Base-by-base conservation (phyloP, 2,113 vertebrate genomes). In the Lophotis ruficrista region DNA sequence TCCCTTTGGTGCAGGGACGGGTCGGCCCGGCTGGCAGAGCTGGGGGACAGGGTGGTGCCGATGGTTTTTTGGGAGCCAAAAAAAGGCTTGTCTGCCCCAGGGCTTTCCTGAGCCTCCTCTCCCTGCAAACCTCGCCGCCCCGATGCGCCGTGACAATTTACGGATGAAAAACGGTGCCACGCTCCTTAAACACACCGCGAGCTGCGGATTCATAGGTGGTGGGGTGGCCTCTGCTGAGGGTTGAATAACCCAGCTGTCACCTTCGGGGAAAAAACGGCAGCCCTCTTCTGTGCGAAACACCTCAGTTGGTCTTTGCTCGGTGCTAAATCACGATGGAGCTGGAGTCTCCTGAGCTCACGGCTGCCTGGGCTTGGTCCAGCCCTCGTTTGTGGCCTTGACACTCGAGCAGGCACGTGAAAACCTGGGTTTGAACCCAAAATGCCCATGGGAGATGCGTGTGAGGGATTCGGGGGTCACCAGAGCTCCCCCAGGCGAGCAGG, bases 361-460 rank as follows among this genome's bases (percentile, higher is more conserved):
- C 54, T 56, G 43, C 25, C 28, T 45, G 54, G 23, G 75, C 48
- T n/a, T 60, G 10, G 21, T 4, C 45, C 37, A 50, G 7, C 8
- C 45, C 35, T 84, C 0, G 0, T 37, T 85, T 48, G 12, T 14
- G 58, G 56, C 58, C 41, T 9, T 33, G 18, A 66, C 22, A 12
- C 30, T 35, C 22, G 37, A 79, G 73, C 0, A 66, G 30, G 41
- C 54, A 43, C 30, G 54, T 2, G 14, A 71, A 80, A 93, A 30
- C 33, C 17, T 60, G 65, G 27, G 24, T 76, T 80, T 76, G 62
- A 60, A 11, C 21, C 20, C 41, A 16, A 51, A 81, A 28, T 48
- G 21, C 35, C 17, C 4, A 35, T 38, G n/a, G 25, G 12, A 66
- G 51, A 20, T 21, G 37, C 0, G 0, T 30, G 61, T 1, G 22